Base-by-base conservation (phyloP, 1,140 invertebrate species). In the Bombus confusus region DNA sequence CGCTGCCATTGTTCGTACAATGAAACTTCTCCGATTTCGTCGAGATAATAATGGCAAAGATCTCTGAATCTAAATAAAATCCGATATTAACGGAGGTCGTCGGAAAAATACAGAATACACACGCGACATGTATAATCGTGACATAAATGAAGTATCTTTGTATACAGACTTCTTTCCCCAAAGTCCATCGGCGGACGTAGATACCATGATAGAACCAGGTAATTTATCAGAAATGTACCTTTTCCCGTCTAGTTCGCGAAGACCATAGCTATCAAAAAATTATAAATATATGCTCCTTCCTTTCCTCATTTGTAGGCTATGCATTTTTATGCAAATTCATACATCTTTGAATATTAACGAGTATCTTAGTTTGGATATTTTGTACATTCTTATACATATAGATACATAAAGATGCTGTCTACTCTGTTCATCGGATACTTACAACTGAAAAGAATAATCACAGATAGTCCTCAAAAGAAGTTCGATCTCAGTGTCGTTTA, bases 1-100 rank as follows among this genome's bases (percentile, higher is more conserved):
- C 91, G 34, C 59, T 88, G 83, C 94, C 94, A 94, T 62, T 91
- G 72, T 47, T 90, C 88, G 74, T 93, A 94, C 15, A 94, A 82
- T 41, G 83, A 79, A 8, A 81, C 18, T 34, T 88, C 39, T 15
- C 90, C 88, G 64, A 94, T 90, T 80, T 91, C 90, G 47, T 92
- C 85, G 4, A 93, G 82, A 75, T 92, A 91, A 71, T 93, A 91
- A 62, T 92, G 86, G 73, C 94, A 94, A 59, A 90, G 93, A 41
- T 88, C 85, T 73, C 28, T 90, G 57, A 94, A 89, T 66, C 93
- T 94, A 71, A 22, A 37, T 9, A 57, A 41, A 31, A 73, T 43
- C 0, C 39, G 18, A 0, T 41, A 8, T 71, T 13, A 57, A 62
- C 5, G 31, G 12, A 62, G 25, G 47, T 37, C 47, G 18, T 52